Evolutionary conservation across 2,113 vertebrate genomes (phyloP), one percentile per base, ranked within the genome.

Genomic region (Corvus cornix): DNA sequence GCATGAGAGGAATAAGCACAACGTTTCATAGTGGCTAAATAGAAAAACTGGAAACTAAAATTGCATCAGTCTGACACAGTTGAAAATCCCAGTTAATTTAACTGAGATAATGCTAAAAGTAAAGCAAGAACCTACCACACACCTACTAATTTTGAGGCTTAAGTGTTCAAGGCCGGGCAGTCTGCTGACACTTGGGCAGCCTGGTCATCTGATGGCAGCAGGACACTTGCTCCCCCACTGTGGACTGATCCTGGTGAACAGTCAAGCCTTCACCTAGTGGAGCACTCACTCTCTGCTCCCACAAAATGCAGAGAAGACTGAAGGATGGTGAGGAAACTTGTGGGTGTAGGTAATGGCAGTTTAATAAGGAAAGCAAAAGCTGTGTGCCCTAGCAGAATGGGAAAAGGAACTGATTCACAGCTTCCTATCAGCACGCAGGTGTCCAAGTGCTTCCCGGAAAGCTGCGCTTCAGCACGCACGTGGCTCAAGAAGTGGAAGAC

Each of bases 251-350:
- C 35, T 0, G 0, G 43, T 2, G 1, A 53, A 41, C 7, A 82
- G n/a, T n/a, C 10, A 22, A 72, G 43, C 21, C 31, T 4, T 10
- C 52, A 55, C 4, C 23, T 8, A 37, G 37, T 10, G 6, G 3
- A 13, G 18, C 0, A 0, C 59, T 73, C 0, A 1, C 9, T n/a
- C 31, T 30, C 56, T 53, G 48, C 70, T 84, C 70, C 33, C 3
- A 0, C 0, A 3, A 31, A 86, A 66, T 0, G 3, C 39, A 30
- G 51, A 62, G 64, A 67, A 60, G 13, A 35, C 1, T 3, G 55
- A 90, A 81, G 64, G 69, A 49, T 22, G 49, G 13, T 7, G 27
- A 93, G 41, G 41, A 85, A 37, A 69, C 41, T 62, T 30, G 28
- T 24, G 63, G n/a, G 23, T 49, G 21, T 20, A 58, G 59, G 24